These are phyloP conservation scores for Danio rerio DNA, from an alignment of 2,113 vertebrate genomes.

Conservation along the genomic window GRCz12tu NC_133184.1:37655001-37655500, in stretches of 20 bases:
- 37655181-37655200: background rate
- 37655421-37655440: background rate
- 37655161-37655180: background rate
- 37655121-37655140: no score
- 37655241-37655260: constrained; percentile 8
- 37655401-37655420: constrained; percentile 8
- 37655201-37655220: background rate
- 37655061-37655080: no score
- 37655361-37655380: constrained; percentile 1
- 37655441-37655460: background rate
- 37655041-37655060: no score
- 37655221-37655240: background rate
- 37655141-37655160: background rate
- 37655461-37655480: background rate
- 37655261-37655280: background rate
- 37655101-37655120: no score
- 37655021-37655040: no score
- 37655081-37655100: no score
- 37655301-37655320: background rate
- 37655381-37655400: background rate
- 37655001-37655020: no score
- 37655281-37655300: background rate
- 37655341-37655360: background rate
- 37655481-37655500: constrained; percentile 8
- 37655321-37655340: background rate